Conservation (phyloP, 2,113 vertebrate species). For the Symphodus melops region DNA sequence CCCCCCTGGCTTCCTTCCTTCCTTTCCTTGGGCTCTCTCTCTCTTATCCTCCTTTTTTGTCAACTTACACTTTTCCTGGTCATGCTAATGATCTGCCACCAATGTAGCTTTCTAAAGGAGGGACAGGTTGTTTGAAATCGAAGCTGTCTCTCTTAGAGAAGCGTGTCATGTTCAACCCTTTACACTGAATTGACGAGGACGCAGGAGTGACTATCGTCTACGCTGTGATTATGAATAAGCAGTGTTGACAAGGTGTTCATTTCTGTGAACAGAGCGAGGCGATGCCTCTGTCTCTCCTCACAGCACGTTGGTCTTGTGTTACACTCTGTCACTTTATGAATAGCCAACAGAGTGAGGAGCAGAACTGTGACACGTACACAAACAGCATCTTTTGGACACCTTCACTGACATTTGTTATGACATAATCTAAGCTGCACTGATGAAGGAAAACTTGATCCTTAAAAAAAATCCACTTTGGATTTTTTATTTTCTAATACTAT, state of each 20-base stretch:
- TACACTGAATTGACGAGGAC: not conserved
- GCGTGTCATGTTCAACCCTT: not conserved
- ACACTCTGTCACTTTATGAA: conserved; percentile 30
- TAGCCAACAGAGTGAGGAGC: conserved; percentile 19
- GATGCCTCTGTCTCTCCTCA: conserved; percentile 40
- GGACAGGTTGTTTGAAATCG: not conserved
- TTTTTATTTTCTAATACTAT: conserved; percentile 5
- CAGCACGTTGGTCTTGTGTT: conserved; percentile 17
- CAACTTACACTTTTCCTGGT: not conserved
- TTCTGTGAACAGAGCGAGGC: conserved; percentile 14
- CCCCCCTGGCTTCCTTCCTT: conserved; percentile 16
- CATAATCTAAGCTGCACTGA: not conserved
- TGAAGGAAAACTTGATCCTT: conserved; percentile 4
- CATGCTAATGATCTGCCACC: not conserved
- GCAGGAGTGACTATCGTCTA: not conserved
- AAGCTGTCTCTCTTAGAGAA: not conserved
- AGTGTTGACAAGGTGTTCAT: conserved; percentile 37
- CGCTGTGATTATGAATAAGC: not conserved
- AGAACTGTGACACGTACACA: not conserved
- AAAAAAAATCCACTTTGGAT: conserved; percentile 12
- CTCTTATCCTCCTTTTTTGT: conserved; percentile 21
- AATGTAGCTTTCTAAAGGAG: not conserved
- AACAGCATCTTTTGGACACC: not conserved
- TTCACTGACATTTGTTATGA: not conserved
- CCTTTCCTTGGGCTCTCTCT: not conserved